Evolutionary conservation across 2,888 invertebrate species (phyloP).

Genomic region (Pollenia labialis): DNA sequence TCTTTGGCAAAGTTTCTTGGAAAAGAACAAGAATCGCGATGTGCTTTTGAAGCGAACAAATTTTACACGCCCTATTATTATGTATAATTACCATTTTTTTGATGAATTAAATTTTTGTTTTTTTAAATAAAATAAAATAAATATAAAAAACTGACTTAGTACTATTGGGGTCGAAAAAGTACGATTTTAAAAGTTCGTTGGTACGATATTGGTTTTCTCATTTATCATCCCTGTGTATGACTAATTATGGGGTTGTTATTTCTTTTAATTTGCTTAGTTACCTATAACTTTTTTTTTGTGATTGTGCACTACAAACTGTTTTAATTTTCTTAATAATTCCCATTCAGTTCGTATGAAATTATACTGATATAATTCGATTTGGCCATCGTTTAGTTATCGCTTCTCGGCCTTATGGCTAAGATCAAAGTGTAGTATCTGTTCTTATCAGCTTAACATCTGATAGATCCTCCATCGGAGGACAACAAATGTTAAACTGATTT

Average conservation of each 20-base stretch:
- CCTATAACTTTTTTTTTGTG: not conserved
- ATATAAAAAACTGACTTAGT: too few relatives aligned
- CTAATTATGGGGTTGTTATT: slow-evolving; percentile 17
- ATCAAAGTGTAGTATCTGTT: slow-evolving; percentile 58
- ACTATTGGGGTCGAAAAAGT: too few relatives aligned
- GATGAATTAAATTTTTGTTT: too few relatives aligned
- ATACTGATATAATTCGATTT: not conserved
- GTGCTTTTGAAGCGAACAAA: too few relatives aligned
- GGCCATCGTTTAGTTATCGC: slow-evolving; percentile 34
- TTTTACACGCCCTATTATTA: too few relatives aligned
- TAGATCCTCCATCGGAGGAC: slow-evolving; percentile 68
- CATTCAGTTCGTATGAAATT: not conserved
- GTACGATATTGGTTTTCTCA: not conserved
- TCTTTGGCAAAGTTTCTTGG: too few relatives aligned
- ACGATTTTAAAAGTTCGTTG: too few relatives aligned
- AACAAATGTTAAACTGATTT: slow-evolving; percentile 69
- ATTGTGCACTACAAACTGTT: not conserved
- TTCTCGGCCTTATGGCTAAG: slow-evolving; percentile 65
- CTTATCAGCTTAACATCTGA: slow-evolving; percentile 60
- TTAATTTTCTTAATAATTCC: slow-evolving; percentile 42
- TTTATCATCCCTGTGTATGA: not conserved
- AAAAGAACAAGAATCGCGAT: too few relatives aligned
- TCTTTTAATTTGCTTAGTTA: too few relatives aligned
- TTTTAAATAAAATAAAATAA: too few relatives aligned
- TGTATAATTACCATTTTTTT: too few relatives aligned